phyloP scores from a whole-genome alignment of 2,888 invertebrate species.

The Beris chalybata region DNA sequence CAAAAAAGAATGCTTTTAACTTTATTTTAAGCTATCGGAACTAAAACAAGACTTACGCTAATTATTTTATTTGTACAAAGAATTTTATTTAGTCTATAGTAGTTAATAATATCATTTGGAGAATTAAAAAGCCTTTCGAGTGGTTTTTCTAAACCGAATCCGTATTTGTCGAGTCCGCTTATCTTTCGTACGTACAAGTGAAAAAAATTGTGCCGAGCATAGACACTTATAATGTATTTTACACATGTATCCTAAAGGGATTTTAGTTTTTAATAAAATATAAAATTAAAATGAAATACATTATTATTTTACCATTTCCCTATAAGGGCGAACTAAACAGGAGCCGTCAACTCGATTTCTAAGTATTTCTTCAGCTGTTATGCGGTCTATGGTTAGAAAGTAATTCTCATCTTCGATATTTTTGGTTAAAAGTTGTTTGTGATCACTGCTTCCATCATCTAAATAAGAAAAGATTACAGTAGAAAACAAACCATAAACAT shows the following conservation, averaged over 20 bases:
- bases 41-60: slow-evolving; percentile 47
- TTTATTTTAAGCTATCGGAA: slow-evolving; percentile 45
- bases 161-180: slow-evolving; percentile 46
- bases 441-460: slow-evolving; percentile 6
- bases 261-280: neutral
- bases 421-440: slow-evolving; percentile 35
- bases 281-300: slow-evolving; percentile 12
- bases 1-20: slow-evolving; percentile 7
- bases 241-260: slow-evolving; percentile 48
- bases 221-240: slow-evolving; percentile 53
- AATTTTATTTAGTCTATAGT: slow-evolving; percentile 49
- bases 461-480: neutral
- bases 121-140: slow-evolving; percentile 50
- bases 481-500: too few species aligned
- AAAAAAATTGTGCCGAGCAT: slow-evolving; percentile 50
- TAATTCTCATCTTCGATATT: slow-evolving; percentile 52
- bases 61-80: slow-evolving; percentile 52
- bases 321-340: slow-evolving; percentile 54
- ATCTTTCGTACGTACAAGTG: slow-evolving; percentile 53
- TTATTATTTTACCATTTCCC: slow-evolving; percentile 45
- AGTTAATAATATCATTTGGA: slow-evolving; percentile 53
- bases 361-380: slow-evolving; percentile 49
- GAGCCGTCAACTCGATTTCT: slow-evolving; percentile 50
- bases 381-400: slow-evolving; percentile 52
- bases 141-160: slow-evolving; percentile 51